Base-by-base conservation (phyloP, 2,797 vertebrate genomes). In the Dicrostonyx torquatus region DNA sequence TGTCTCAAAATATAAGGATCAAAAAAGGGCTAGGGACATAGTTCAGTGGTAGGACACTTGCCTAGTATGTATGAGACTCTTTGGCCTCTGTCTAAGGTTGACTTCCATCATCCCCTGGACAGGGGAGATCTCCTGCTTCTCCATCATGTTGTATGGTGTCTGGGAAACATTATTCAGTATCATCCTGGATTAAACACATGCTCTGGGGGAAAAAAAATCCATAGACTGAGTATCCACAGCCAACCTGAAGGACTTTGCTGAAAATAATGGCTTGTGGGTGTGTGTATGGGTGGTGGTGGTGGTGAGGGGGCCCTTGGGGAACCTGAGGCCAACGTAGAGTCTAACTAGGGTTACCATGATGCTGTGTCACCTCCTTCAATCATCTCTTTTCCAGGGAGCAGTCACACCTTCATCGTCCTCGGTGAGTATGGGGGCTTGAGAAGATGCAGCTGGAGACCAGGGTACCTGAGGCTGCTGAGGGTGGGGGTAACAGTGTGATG, bases 311-410 rank as follows among this genome's bases (percentile, higher is more conserved):
- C 29, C 89, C n/a, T 31, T 22, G 58, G 86, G 68, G 76, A 50
- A 13, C 26, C 14, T 0, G 20, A 53, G 82, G 34, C 31, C 50
- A 15, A 10, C 37, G 70, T 34, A 24, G 75, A 20, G 66, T 10
- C 2, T 60, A n/a, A 40, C 6, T 18, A 87, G 43, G 20, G 45
- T 13, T 80, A 26, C 14, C 1, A 22, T 8, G 66, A 14, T 37
- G 48, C 29, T 37, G 29, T 1, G n/a, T 62, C 29, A 70, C 34
- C 45, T 31, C 29, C 60, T 93, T 83, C 64, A 48, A 55, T 92
- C 85, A 94, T 97, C 60, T 96, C 80, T 97, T 94, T 95, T 62
- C 12, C 92, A 97, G 97, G 95, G 89, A 6, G 66, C 66, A 83
- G 53, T 7, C 88, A 62, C 76, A 0, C 1, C 45, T 90, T 37